These are phyloP conservation scores for Arothron firmamentum DNA, from an alignment of 2,113 vertebrate genomes.

Conservation along the genomic window DNA sequence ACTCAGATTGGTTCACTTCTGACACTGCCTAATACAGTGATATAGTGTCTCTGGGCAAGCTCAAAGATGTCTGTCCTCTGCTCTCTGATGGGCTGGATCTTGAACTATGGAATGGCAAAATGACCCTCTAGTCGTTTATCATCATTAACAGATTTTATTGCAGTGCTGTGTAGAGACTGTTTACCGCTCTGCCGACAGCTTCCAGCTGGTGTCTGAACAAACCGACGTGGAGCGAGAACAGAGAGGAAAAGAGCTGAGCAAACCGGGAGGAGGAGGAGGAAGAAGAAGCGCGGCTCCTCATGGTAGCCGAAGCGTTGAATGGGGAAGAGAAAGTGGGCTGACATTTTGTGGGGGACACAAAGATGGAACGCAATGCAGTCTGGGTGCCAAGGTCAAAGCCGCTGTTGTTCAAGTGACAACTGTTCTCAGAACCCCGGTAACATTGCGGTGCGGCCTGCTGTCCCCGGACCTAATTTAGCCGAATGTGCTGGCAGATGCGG, in stretches of 20 bases:
- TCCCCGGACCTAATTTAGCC: conserved; percentile 53
- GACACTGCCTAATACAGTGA: not conserved
- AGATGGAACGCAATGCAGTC: conserved; percentile 42
- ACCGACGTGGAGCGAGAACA: not conserved
- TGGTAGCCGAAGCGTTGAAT: not conserved
- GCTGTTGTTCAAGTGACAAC: conserved; percentile 61
- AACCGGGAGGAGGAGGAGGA: not conserved
- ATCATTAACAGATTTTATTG: not conserved
- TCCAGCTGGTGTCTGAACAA: not conserved
- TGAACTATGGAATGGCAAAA: not conserved
- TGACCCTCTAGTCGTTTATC: not conserved
- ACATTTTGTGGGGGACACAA: conserved; percentile 4
- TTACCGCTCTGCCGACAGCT: conserved; percentile 1
- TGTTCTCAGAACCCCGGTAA: conserved; percentile 62
- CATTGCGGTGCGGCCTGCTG: conserved; percentile 47
- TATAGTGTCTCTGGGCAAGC: not conserved
- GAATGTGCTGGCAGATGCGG: conserved; percentile 27
- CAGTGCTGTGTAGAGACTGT: not conserved
- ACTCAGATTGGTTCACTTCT: not conserved
- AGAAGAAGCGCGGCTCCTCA: not conserved
- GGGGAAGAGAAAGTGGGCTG: conserved; percentile 10
- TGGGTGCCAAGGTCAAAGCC: conserved; percentile 64
- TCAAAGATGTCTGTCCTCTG: not conserved
- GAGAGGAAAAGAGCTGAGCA: not conserved
- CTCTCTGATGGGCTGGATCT: not conserved